Base-by-base conservation (phyloP, 2,797 vertebrate genomes). In the Notolepis coatsorum region DNA sequence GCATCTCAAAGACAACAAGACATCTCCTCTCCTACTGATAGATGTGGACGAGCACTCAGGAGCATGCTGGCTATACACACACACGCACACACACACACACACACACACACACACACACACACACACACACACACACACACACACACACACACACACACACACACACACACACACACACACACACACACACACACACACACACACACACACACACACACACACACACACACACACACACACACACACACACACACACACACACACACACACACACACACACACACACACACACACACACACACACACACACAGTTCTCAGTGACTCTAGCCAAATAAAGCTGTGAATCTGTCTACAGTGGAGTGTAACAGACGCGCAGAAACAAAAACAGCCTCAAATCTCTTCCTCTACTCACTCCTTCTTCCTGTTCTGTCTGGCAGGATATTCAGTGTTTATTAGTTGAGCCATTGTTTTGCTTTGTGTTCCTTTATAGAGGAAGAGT, bases 361-460 rank as follows among this genome's bases (percentile, higher is more conserved):
- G 21, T 21, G 33, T 39, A 21, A 54, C 31, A 52, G 38, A 56
- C 62, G 7, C 31, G 25, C 17, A 48, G 24, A 61, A 7, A 61
- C n/a, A 50, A 39, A 56, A 5, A 47, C 10, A 46, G 10, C 17
- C 18, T 13, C 20, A 17, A 41, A 12, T 53, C 23, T 37, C 12
- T 21, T 13, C 18, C 57, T 8, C 33, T 2, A 12, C 31, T 2
- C 18, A 17, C 42, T 39, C 35, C 35, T 28, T n/a, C n/a, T 3
- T 38, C n/a, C 9, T 20, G 24, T 21, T 55, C 7, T 64, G 18
- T 37, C 56, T 71, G 60, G 50, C 69, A 72, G 76, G 64, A 71
- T 65, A 28, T 51, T 45, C 31, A 38, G n/a, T 61, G 59, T 75
- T 80, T 74, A 70, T 81, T 70, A 73, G 62, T 49, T 71, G 25